Conservation (phyloP, 2,113 vertebrate genomes). For the Notothenia coriiceps region DNA sequence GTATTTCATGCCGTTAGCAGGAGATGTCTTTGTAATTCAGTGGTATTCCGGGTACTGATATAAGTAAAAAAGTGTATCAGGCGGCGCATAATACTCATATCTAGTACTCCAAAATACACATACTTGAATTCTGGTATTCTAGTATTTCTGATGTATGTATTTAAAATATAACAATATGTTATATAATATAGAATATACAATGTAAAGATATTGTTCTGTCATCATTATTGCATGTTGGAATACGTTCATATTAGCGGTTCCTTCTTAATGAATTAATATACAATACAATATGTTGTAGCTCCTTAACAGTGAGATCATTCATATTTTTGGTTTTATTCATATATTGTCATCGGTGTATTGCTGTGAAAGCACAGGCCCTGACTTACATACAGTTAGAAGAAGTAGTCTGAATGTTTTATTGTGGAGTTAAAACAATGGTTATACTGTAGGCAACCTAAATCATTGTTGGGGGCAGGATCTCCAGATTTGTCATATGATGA, state of each 20-base stretch:
- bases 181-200: too few species aligned
- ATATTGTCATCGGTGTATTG: background rate
- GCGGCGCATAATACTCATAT: background rate
- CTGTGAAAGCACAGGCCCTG: too few species aligned
- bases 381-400: too few species aligned
- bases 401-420: too few species aligned
- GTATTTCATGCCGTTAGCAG: background rate
- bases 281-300: background rate
- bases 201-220: background rate
- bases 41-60: background rate
- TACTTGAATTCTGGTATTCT: background rate
- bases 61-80: background rate
- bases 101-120: too few species aligned
- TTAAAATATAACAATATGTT: background rate
- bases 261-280: background rate
- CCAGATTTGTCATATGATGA: too few species aligned
- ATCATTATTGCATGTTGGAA: background rate
- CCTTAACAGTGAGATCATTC: background rate
- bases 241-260: background rate
- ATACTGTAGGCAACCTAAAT: too few species aligned
- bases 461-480: too few species aligned
- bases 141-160: background rate
- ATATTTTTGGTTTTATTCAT: background rate
- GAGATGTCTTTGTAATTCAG: background rate
- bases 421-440: too few species aligned